A percentile compares a stretch with the other conserved stretches of the same genome.
Conservation (phyloP, 2,113 vertebrate genomes). For the Phalacrocorax aristotelis region DNA sequence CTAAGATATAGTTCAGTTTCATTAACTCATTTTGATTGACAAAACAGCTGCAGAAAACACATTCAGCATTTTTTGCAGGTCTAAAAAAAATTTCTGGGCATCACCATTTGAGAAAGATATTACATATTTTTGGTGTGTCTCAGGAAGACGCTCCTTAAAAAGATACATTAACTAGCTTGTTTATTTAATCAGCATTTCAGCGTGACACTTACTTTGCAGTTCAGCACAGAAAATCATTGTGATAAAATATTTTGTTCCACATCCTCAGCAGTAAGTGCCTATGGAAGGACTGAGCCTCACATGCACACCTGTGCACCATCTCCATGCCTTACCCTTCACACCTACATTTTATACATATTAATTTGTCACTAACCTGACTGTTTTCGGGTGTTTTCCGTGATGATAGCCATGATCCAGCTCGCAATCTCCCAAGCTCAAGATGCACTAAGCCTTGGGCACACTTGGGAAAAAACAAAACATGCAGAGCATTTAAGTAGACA, state of each 20-base stretch:
- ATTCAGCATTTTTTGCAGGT: not conserved
- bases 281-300: not conserved
- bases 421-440: conserved; percentile 89
- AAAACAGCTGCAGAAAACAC: conserved; percentile 37
- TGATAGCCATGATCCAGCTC: conserved; percentile 88
- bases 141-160: not conserved
- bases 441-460: conserved; percentile 89
- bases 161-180: not conserved
- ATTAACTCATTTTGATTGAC: conserved; percentile 5
- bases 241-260: not conserved
- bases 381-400: conserved; percentile 79
- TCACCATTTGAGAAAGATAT: not conserved
- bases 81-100: not conserved
- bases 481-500: not conserved
- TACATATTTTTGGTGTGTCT: not conserved
- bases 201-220: not conserved
- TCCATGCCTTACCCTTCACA: not conserved
- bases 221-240: not conserved
- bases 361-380: conserved; percentile 82
- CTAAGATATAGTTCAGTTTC: conserved; percentile 4
- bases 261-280: not conserved
- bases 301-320: not conserved
- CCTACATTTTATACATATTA: not conserved
- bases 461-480: conserved; percentile 67
- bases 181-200: not conserved